Percentiles rank a stretch among this genome's conserved stretches.
Conservation (phyloP, 1,140 invertebrate genomes). For the Microvelia longipes region DNA sequence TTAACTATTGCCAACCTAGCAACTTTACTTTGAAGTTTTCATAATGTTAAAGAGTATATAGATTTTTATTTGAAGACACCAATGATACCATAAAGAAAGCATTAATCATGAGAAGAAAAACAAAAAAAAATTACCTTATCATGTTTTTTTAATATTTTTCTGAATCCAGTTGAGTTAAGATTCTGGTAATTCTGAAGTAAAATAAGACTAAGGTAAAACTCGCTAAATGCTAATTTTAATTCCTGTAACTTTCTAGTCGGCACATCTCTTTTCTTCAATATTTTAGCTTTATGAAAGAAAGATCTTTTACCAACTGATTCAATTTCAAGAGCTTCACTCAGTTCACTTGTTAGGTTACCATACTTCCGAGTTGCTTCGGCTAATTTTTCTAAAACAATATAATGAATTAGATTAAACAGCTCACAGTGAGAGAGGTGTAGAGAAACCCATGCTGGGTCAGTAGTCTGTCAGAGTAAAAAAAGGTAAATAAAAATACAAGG, state of each 20-base stretch:
- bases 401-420: too few relatives aligned
- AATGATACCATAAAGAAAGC: too few relatives aligned
- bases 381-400: conserved; percentile 64
- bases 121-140: conserved; percentile 83
- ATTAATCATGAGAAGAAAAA: too few relatives aligned
- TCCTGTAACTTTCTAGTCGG: conserved; percentile 74
- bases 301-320: conserved; percentile 39
- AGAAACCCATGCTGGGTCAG: too few relatives aligned
- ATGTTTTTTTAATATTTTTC: conserved; percentile 99
- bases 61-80: too few relatives aligned
- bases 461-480: too few relatives aligned
- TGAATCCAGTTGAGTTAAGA: conserved; percentile 96
- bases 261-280: conserved; percentile 33
- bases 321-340: conserved; percentile 56
- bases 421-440: too few relatives aligned
- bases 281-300: conserved; percentile 26
- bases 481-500: too few relatives aligned
- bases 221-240: conserved; percentile 93
- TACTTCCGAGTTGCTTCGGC: conserved; percentile 92
- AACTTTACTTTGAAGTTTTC: too few relatives aligned
- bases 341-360: conserved; percentile 74
- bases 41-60: too few relatives aligned
- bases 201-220: conserved; percentile 96
- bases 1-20: too few relatives aligned
- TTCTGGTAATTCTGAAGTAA: conserved; percentile 83